Base-by-base conservation (phyloP, 1,140 invertebrate genomes). In the Pinna nobilis region DNA sequence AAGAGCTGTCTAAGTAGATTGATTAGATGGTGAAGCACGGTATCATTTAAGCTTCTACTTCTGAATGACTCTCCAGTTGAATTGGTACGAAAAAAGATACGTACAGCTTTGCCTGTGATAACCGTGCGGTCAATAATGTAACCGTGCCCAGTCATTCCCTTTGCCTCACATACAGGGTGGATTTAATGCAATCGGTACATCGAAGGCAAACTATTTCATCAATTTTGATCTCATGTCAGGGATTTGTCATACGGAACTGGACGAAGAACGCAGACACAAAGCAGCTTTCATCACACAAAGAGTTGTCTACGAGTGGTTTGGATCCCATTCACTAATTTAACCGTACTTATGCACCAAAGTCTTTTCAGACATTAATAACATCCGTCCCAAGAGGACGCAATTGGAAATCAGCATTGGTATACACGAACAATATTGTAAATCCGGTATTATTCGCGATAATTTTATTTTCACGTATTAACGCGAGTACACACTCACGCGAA, bases 161-260 rank as follows among this genome's bases (percentile, higher is more conserved):
- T 18, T 77, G 1, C 73, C 77, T 28, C 49, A 44, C 23, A 28
- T 65, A n/a, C 70, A 77, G 25, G 57, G 61, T 37, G 65, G 73
- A 28, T 60, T 65, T 25, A 70, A 73, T 20, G 49, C 63, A 13
- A 37, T 78, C 20, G 61, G 51, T 9, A 61, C 57, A 30, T 35
- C 63, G 32, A 53, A 75, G 57, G 72, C 67, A 25, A 37, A 57
- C 5, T 51, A 25, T 32, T 78, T 75, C 50, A 59, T 60, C 2
- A 23, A 44, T 18, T n/a, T 77, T 3, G 79, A 81, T 71, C 59
- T 80, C 7, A 13, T 28, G 5, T 53, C 37, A n/a, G 79, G 76
- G 15, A 80, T 68, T 57, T 77, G 63, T 55, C 79, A 81, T 33
- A 59, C 77, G 13, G 20, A 49, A 25, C 59, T 79, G 57, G 60